Evolutionary conservation across 2,113 vertebrate genomes (phyloP).

Genomic region (Rhipidura dahli): DNA sequence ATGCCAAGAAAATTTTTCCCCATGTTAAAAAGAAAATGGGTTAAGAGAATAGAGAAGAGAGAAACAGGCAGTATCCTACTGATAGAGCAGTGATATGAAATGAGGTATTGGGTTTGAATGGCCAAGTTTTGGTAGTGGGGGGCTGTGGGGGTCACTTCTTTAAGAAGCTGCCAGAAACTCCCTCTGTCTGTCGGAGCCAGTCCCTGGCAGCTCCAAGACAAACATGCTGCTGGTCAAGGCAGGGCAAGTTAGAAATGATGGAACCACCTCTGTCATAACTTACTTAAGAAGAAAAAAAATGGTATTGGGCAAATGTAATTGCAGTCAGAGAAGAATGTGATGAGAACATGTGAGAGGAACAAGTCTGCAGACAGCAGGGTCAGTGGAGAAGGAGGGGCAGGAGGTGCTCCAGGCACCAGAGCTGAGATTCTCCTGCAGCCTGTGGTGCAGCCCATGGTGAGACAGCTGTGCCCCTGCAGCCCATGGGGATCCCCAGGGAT

Average conservation of each 20-base stretch:
- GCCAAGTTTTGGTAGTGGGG: background rate
- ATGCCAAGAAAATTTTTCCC: background rate
- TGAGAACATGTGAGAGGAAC: background rate
- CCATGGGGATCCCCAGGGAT: too few relatives aligned
- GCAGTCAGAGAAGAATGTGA: background rate
- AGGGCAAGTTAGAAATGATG: background rate
- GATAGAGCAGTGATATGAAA: background rate
- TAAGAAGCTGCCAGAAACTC: background rate
- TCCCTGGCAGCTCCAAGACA: background rate
- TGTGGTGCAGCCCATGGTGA: accelerated
- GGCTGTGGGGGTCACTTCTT: background rate
- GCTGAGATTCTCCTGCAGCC: background rate
- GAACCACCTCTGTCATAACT: background rate
- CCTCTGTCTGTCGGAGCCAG: background rate
- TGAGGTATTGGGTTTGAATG: background rate
- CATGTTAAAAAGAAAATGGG: background rate
- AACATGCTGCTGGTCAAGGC: background rate
- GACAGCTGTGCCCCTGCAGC: background rate
- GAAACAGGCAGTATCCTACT: background rate
- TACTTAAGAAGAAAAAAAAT: background rate
- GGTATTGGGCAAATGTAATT: background rate
- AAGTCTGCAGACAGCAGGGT: background rate
- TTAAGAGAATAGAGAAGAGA: background rate
- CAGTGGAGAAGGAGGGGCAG: background rate
- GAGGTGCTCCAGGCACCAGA: background rate